phyloP scores from a whole-genome alignment of 2,888 invertebrate species.

The Hybos culiciformis region DNA sequence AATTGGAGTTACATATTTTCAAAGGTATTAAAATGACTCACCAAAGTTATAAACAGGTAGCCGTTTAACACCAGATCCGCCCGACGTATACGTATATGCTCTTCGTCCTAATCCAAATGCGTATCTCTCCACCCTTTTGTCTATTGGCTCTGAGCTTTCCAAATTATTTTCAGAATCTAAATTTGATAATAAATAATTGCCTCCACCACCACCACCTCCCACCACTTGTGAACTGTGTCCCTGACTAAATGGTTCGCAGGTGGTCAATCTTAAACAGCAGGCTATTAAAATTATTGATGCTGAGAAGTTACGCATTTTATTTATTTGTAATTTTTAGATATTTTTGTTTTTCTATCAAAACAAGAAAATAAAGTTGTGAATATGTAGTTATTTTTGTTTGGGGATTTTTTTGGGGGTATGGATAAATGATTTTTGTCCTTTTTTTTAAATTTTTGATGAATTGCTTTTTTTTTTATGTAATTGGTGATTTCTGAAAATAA shows the following conservation, averaged over 20 bases:
- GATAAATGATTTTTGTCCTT: too few relatives aligned
- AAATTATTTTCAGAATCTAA: background rate
- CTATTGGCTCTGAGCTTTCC: slow-evolving; percentile 14
- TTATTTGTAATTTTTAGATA: background rate
- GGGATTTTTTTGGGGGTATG: too few relatives aligned
- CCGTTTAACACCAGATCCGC: slow-evolving; percentile 31
- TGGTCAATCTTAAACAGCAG: slow-evolving; percentile 22
- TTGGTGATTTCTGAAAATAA: too few relatives aligned
- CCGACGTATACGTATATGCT: slow-evolving; percentile 34
- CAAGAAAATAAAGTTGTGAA: too few relatives aligned
- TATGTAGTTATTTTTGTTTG: too few relatives aligned
- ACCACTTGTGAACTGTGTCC: slow-evolving; percentile 13
- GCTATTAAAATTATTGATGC: slow-evolving; percentile 21
- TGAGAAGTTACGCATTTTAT: slow-evolving; percentile 17
- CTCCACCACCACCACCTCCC: slow-evolving; percentile 4
- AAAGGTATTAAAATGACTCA: too few relatives aligned
- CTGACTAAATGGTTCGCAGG: slow-evolving; percentile 21
- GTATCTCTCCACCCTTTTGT: slow-evolving; percentile 49
- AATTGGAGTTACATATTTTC: too few relatives aligned
- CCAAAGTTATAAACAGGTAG: slow-evolving; percentile 36
- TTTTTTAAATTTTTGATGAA: too few relatives aligned
- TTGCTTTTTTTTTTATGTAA: too few relatives aligned
- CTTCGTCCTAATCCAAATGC: slow-evolving; percentile 59
- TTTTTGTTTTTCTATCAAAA: background rate
- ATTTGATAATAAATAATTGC: background rate